Evolutionary conservation across 1,140 invertebrate genomes (phyloP).

Genomic region (Nasonia giraulti): DNA sequence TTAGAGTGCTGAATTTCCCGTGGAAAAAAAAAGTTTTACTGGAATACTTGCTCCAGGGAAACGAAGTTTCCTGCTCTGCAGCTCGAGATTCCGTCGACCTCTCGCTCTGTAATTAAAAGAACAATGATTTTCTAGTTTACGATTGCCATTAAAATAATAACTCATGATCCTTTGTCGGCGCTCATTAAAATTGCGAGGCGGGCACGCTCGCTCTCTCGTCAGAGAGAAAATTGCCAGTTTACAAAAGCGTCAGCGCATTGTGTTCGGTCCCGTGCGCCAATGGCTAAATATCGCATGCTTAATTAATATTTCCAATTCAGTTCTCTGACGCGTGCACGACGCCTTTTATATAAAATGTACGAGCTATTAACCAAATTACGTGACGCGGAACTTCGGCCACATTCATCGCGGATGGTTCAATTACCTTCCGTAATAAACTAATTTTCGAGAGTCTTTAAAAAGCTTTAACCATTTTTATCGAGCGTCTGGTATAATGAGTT

Average conservation of each 20-base stretch:
- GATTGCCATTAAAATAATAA: not conserved
- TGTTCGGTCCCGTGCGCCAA: not conserved
- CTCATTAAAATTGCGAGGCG: not conserved
- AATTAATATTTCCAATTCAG: constrained; percentile 16
- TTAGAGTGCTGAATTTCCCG: not conserved
- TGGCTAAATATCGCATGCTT: not conserved
- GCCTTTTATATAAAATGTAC: not conserved
- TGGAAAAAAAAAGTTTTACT: not conserved
- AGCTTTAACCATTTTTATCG: too few relatives aligned
- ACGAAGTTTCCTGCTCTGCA: too few relatives aligned
- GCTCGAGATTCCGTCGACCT: not conserved
- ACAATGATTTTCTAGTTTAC: constrained; percentile 6
- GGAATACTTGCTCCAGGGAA: not conserved
- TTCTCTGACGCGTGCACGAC: not conserved
- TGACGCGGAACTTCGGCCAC: not conserved
- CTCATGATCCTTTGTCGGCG: not conserved
- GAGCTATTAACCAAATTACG: not conserved
- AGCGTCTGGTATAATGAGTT: too few relatives aligned
- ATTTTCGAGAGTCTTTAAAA: too few relatives aligned
- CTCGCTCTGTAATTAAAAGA: not conserved
- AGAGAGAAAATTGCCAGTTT: not conserved
- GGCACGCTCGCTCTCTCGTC: not conserved
- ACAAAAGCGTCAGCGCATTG: not conserved
- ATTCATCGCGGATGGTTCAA: too few relatives aligned
- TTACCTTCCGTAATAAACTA: too few relatives aligned